Base-by-base conservation (phyloP, 2,113 vertebrate genomes). In the Gobio gobio region DNA sequence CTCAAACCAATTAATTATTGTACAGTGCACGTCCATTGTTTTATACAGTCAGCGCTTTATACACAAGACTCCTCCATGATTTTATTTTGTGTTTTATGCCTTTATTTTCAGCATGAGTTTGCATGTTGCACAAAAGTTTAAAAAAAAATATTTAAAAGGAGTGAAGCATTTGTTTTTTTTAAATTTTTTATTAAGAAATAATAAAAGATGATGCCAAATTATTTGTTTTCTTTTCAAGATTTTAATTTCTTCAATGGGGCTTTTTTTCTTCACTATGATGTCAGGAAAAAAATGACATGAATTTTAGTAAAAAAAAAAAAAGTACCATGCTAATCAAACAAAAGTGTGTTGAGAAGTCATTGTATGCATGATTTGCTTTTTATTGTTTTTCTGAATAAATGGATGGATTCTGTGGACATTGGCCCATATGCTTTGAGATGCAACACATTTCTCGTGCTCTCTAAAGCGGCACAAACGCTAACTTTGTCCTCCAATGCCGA, bases 401-500 rank as follows among this genome's bases (percentile, higher is more conserved):
- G 18, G 20, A 56, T 20, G 22, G 7, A 20, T 56, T 56, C 18
- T 22, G 54, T 56, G 54, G 54, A 22, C 36, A 22, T 22, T 68
- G 64, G 20, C 33, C 33, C 33, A 10, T 18, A 20, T 40, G 64
- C 64, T 70, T 40, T 70, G 36, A 10, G 33, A 2, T 43, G 58
- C 58, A 18, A 20, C 6, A 7, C 18, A 24, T 61, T 61, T 61
- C 58, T 24, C 9, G 4, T 63, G 36, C 78, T 88, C 77, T n/a
- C 63, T 84, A 73, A 86, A 88, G 86, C 87, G 88, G 89, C 86
- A 90, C 79, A 87, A 91, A 87, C 20, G 14, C 43, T 7, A 59
- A 79, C 87, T 90, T 78, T 77, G 70, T 58, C 83, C 61, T 61
- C 40, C 74, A 78, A 83, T 58, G 3, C 88, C 75, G 58, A 33